Evolutionary conservation across 53 echinoderm and acorn worm genomes (phyloP), one percentile per base, ranked within the genome.

Genomic region (Astropecten irregularis): DNA sequence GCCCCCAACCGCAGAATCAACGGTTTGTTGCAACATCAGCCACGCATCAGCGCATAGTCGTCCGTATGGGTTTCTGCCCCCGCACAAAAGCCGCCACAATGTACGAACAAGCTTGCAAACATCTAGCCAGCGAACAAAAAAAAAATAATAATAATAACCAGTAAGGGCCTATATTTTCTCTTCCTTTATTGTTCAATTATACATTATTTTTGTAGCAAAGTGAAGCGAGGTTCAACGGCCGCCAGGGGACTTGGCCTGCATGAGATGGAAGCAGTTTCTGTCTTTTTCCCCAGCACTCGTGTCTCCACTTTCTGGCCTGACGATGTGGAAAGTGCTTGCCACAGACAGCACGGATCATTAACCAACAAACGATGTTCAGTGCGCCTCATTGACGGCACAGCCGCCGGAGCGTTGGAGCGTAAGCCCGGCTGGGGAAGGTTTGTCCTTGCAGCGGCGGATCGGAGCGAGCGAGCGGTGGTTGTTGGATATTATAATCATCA

Each of bases 151-250:
- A n/a, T n/a, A n/a, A n/a, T n/a, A n/a, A n/a, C n/a, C n/a, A n/a
- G n/a, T n/a, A n/a, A n/a, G n/a, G n/a, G n/a, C n/a, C n/a, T n/a
- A n/a, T n/a, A n/a, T n/a, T n/a, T n/a, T n/a, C n/a, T n/a, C n/a
- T n/a, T n/a, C n/a, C n/a, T n/a, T n/a, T n/a, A n/a, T n/a, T n/a
- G n/a, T n/a, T n/a, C n/a, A n/a, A n/a, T n/a, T 39, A 26, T 25
- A 40, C 38, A 76, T 51, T 76, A 57, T 69, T 3, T 65, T 35
- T 2, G 36, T 26, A 13, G 2, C 40, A 55, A 76, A 26, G 38
- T 57, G 39, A 38, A 19, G 13, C 56, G 76, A 71, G 52, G 76
- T 76, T 76, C 76, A 76, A 76, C 76, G 76, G 40, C 58, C 76
- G 76, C 56, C 15, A 6, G 40, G 39, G 40, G 57, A 39, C 56